Evolutionary conservation across 1,140 invertebrate species (phyloP).

Genomic region (Atta colombica): DNA sequence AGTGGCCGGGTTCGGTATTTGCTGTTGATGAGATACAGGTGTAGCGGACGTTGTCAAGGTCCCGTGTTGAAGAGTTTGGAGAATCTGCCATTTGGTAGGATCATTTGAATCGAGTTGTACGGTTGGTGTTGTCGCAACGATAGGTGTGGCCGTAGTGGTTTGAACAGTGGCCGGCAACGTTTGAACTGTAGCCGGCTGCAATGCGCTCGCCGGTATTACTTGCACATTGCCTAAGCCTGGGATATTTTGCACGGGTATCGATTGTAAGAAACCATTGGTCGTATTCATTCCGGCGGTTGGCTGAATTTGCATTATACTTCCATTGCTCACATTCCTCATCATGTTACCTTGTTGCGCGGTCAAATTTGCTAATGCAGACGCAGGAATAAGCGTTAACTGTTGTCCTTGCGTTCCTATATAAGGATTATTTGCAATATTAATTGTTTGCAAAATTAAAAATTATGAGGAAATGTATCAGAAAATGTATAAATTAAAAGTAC

Average conservation of each 20-base stretch:
- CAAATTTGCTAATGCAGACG: conserved; percentile 86
- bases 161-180: conserved; percentile 76
- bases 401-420: conserved; percentile 88
- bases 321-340: conserved; percentile 82
- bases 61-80: conserved; percentile 88
- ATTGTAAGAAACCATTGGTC: conserved; percentile 87
- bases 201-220: conserved; percentile 89
- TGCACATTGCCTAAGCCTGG: conserved; percentile 93
- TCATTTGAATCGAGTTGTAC: conserved; percentile 91
- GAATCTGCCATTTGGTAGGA: conserved; percentile 93
- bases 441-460: neutral
- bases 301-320: conserved; percentile 85
- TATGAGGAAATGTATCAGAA: neutral
- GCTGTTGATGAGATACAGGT: conserved; percentile 78
- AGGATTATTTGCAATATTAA: neutral
- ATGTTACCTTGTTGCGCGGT: conserved; percentile 81
- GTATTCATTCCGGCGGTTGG: conserved; percentile 79
- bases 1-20: conserved; percentile 74
- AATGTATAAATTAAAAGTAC: neutral
- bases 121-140: conserved; percentile 73
- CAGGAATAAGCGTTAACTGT: conserved; percentile 91
- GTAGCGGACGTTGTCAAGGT: conserved; percentile 78
- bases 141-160: conserved; percentile 67
- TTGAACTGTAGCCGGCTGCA: conserved; percentile 83
- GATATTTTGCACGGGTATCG: conserved; percentile 90